Percentiles rank a stretch among this genome's conserved stretches.
Evolutionary conservation across 2,888 invertebrate species (phyloP).

Genomic region (Rhamphomyia laevipes): DNA sequence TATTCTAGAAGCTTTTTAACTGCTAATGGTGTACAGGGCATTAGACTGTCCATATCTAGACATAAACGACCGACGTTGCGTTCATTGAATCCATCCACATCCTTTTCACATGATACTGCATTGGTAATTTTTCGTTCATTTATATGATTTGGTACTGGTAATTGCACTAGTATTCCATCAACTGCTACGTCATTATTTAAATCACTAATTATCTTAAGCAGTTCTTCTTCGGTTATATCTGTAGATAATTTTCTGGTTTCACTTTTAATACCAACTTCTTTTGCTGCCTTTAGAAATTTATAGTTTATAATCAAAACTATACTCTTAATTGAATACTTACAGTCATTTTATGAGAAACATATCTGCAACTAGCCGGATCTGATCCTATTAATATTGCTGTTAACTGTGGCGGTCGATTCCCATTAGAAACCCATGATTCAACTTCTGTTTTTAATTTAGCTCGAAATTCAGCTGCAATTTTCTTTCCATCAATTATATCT

Average conservation of each 20-base stretch:
- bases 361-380: slow-evolving; percentile 73
- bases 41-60: slow-evolving; percentile 54
- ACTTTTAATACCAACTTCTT: slow-evolving; percentile 48
- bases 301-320: slow-evolving; percentile 43
- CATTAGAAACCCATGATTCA: slow-evolving; percentile 46
- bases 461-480: slow-evolving; percentile 52
- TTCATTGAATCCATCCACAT: slow-evolving; percentile 79
- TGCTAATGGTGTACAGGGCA: slow-evolving; percentile 66
- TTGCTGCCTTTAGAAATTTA: slow-evolving; percentile 58
- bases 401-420: slow-evolving; percentile 53
- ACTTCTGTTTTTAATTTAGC: slow-evolving; percentile 50
- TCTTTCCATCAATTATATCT: slow-evolving; percentile 56
- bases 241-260: slow-evolving; percentile 48
- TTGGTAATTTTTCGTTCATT: slow-evolving; percentile 58
- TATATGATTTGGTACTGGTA: slow-evolving; percentile 65
- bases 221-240: slow-evolving; percentile 47
- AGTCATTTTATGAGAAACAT: slow-evolving; percentile 67
- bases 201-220: slow-evolving; percentile 47
- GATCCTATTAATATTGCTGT: slow-evolving; percentile 74
- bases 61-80: slow-evolving; percentile 64
- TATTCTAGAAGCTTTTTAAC: slow-evolving; percentile 33
- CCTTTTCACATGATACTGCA: slow-evolving; percentile 63
- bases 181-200: slow-evolving; percentile 55
- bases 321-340: slow-evolving; percentile 51
- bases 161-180: slow-evolving; percentile 70